Evolutionary conservation across 2,113 vertebrate genomes (phyloP), one percentile per base, ranked within the genome.

Genomic region (Ophthalmotilapia sp.): DNA sequence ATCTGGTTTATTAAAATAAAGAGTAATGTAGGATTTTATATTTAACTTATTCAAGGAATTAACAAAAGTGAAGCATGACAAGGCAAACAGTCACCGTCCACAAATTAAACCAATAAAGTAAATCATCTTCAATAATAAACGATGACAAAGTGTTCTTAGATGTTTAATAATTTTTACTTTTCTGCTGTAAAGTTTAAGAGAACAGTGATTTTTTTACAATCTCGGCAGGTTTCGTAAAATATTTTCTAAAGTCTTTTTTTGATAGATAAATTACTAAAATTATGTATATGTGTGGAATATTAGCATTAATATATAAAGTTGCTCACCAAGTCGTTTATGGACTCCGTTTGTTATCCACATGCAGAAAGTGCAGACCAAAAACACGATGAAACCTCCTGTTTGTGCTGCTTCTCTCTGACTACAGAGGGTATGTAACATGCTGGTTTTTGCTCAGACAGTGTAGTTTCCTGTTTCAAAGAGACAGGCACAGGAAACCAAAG

Each of bases 381-480:
- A 49, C 31, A 1, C 8, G 26, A 62, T 40, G 7, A 80, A 36
- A 56, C 9, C 29, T 68, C 40, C 40, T 79, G 55, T n/a, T 29
- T 38, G 56, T 49, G 54, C 23, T 17, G 55, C 73, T 84, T 26
- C 10, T 79, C 33, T 88, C 77, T 26, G 36, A 29, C 3, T 5
- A 5, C 23, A 36, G 23, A 15, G 29, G 14, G 54, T 26, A 9
- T 15, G 15, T 10, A 83, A 3, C 33, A 31, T 31, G 31, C 53
- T 49, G 26, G 56, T 55, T 58, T 33, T 62, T 73, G 54, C 26
- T 88, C 10, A 17, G 9, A 3, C 15, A 12, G 26, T 10, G 3
- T 53, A 13, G 73, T 90, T 92, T 93, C 89, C 93, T 91, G 88
- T 92, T 68, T 88, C 29, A 6, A n/a, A 10, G 7, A 31, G 3